Percentiles rank a stretch among this genome's conserved stretches.
Conservation (phyloP, 2,113 vertebrate species). For the Cryptomyrus ogoouensis region DNA sequence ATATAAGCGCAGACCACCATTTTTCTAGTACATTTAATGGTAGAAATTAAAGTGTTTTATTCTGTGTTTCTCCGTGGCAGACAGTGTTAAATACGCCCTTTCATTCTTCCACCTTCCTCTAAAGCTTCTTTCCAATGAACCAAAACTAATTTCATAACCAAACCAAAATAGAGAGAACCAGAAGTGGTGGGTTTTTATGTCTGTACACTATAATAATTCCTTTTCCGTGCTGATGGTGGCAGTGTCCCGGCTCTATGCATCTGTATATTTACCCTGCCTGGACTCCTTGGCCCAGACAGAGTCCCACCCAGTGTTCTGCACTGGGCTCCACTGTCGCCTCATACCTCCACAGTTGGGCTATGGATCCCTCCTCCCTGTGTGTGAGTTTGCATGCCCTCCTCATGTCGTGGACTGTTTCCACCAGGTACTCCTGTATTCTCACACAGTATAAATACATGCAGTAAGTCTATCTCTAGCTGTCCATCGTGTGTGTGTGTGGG, state of each 20-base stretch:
- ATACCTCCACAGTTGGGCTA: not conserved
- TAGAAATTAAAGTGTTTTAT: not conserved
- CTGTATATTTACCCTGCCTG: not conserved
- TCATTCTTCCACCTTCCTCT: conserved; percentile 51
- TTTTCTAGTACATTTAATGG: not conserved
- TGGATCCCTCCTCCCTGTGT: not conserved
- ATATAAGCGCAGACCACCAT: not conserved
- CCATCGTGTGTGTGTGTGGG: not conserved
- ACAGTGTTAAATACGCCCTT: conserved; percentile 10
- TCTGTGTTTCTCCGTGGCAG: not conserved
- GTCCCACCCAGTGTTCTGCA: not conserved
- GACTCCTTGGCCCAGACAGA: not conserved
- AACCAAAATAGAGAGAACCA: conserved; percentile 27
- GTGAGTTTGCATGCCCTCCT: not conserved
- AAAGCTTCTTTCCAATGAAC: conserved; percentile 54
- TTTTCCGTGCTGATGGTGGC: not conserved
- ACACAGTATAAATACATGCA: not conserved
- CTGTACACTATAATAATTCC: not conserved
- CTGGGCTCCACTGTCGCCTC: not conserved
- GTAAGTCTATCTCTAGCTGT: not conserved
- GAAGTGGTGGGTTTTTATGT: not conserved
- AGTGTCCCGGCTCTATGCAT: not conserved
- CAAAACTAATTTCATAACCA: conserved; percentile 59
- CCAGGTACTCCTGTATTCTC: not conserved
- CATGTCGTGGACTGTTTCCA: not conserved